Conservation (phyloP, 2,113 vertebrate genomes). For the Xerus inauris region DNA sequence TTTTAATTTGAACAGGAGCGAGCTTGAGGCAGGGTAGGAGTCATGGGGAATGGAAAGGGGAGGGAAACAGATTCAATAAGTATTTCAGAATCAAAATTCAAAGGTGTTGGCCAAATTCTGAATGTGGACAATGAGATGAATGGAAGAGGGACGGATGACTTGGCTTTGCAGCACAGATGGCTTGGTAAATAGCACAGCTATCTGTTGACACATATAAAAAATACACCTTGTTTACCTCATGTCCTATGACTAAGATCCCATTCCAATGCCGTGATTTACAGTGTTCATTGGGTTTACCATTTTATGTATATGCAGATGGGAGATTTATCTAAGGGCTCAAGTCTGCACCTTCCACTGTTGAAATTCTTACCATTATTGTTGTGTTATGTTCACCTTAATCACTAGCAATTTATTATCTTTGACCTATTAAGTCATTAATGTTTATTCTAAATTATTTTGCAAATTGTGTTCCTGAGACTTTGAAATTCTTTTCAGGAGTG, state of each 20-base stretch:
- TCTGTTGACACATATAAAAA: neutral
- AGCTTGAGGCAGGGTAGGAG: neutral
- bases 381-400: neutral
- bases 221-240: neutral
- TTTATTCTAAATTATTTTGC: neutral
- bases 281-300: neutral
- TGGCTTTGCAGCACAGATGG: neutral
- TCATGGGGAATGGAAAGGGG: neutral
- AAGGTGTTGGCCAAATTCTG: neutral
- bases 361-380: neutral
- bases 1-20: neutral
- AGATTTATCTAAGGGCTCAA: neutral
- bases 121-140: neutral
- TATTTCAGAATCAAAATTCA: neutral
- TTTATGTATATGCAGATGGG: neutral
- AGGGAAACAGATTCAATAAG: neutral
- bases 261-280: neutral
- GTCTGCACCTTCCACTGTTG: neutral
- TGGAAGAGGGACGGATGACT: neutral
- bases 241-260: neutral
- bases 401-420: slow-evolving; percentile 12
- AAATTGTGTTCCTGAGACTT: neutral
- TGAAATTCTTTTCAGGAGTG: neutral
- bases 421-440: slow-evolving; percentile 18
- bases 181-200: neutral